Evolutionary conservation across 2,797 vertebrate genomes (phyloP).

Genomic region (Onychomys torridus): DNA sequence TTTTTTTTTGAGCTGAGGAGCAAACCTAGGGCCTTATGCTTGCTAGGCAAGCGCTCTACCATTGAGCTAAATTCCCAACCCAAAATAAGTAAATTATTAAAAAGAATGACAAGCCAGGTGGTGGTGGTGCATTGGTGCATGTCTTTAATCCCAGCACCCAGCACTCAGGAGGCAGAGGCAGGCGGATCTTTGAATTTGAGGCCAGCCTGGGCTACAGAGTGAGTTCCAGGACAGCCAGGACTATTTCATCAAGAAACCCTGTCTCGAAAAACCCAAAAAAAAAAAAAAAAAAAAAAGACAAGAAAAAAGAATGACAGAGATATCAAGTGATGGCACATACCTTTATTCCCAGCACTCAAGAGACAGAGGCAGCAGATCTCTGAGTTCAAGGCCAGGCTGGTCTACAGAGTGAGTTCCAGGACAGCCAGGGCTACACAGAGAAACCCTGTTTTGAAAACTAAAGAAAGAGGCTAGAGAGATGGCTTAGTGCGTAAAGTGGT

Average conservation of each 20-base stretch:
- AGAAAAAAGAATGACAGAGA: background rate
- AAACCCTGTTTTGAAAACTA: background rate
- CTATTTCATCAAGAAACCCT: too few relatives aligned
- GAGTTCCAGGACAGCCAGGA: too few relatives aligned
- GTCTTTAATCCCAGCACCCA: too few relatives aligned
- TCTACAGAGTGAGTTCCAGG: background rate
- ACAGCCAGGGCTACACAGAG: background rate
- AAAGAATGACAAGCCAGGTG: background rate
- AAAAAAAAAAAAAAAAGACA: background rate
- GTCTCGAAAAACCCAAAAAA: too few relatives aligned
- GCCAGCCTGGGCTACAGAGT: too few relatives aligned
- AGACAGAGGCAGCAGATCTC: background rate
- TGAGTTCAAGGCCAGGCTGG: background rate
- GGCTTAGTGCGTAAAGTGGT: background rate
- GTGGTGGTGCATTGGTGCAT: too few relatives aligned
- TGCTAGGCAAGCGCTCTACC: too few relatives aligned
- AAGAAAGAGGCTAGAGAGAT: background rate
- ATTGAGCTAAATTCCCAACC: too few relatives aligned
- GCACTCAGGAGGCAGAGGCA: too few relatives aligned
- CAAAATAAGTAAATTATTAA: background rate
- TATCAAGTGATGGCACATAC: background rate
- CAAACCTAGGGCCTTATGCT: too few relatives aligned
- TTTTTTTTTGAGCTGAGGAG: too few relatives aligned
- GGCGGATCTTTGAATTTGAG: too few relatives aligned
- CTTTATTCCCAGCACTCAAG: background rate